These are phyloP conservation scores for Coleophora flavipennella DNA, from an alignment of 2,888 invertebrate genomes.

Conservation along the genomic window DNA sequence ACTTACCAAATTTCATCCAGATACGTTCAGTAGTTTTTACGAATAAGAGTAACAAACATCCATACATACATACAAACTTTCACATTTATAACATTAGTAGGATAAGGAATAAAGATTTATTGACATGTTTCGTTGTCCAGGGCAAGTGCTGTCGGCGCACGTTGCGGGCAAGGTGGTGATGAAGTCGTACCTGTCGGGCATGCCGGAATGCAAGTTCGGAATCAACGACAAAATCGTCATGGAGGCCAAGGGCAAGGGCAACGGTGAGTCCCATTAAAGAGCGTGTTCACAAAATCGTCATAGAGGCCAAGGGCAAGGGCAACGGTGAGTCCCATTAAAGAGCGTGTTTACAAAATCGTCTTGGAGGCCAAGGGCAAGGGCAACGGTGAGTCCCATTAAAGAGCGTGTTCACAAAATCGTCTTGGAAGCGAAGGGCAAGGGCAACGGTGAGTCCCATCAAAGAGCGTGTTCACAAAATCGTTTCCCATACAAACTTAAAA, in stretches of 20 bases:
- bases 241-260: constrained; percentile 91
- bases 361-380: constrained; percentile 95
- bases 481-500: too few relatives aligned
- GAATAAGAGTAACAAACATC: too few relatives aligned
- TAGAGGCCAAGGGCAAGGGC: constrained; percentile 93
- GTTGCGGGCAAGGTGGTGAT: constrained; percentile 99
- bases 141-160: constrained; percentile 98
- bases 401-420: constrained; percentile 91
- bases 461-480: too few relatives aligned
- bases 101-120: too few relatives aligned
- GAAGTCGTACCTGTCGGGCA: constrained; percentile 99
- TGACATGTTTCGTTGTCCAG: constrained; percentile 68
- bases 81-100: too few relatives aligned
- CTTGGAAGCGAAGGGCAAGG: constrained; percentile 94
- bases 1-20: too few relatives aligned
- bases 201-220: constrained; percentile 99
- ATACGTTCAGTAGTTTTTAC: too few relatives aligned
- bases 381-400: constrained; percentile 43
- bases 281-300: constrained; percentile 94
- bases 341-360: constrained; percentile 91
- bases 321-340: constrained; percentile 43
- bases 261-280: constrained; percentile 36
- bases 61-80: too few relatives aligned
- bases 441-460: constrained; percentile 52
- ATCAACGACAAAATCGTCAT: constrained; percentile 99